Percentiles rank a stretch among this genome's conserved stretches.
phyloP scores from a whole-genome alignment of 2,888 invertebrate genomes.

The Epsilonema sp. region DNA sequence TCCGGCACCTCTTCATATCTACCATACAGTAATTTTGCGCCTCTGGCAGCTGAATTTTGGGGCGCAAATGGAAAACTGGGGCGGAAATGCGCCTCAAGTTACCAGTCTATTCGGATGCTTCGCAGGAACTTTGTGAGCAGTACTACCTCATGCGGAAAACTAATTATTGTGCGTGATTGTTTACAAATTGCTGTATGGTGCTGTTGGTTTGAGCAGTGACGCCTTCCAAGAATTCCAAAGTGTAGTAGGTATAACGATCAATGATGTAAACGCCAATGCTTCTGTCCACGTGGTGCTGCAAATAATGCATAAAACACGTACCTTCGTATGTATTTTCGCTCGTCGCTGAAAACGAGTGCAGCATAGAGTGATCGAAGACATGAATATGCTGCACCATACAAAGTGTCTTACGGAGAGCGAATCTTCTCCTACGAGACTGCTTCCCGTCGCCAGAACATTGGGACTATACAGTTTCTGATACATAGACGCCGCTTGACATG shows the following conservation, averaged over 20 bases:
- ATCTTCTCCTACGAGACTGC: constrained; percentile 93
- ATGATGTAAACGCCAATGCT: constrained; percentile 98
- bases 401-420: constrained; percentile 50
- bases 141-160: background rate
- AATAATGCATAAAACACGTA: too few species aligned
- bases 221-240: constrained; percentile 71
- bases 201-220: constrained; percentile 66
- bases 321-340: too few species aligned
- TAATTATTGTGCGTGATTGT: constrained; percentile 28
- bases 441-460: constrained; percentile 87
- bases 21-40: too few species aligned
- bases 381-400: background rate
- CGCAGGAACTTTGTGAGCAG: background rate
- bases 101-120: too few species aligned
- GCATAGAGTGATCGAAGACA: too few species aligned
- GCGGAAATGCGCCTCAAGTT: too few species aligned
- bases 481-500: constrained; percentile 96
- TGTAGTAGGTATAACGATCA: constrained; percentile 92
- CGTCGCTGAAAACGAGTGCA: too few species aligned
- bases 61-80: too few species aligned
- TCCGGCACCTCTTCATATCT: too few species aligned
- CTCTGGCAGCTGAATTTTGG: too few species aligned
- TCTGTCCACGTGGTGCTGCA: constrained; percentile 94
- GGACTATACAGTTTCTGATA: constrained; percentile 94
- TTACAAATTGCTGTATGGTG: constrained; percentile 82